A percentile compares a stretch with the other conserved stretches of the same genome.
Conservation (phyloP, 2,888 invertebrate genomes). For the Caenorhabditis virilis region DNA sequence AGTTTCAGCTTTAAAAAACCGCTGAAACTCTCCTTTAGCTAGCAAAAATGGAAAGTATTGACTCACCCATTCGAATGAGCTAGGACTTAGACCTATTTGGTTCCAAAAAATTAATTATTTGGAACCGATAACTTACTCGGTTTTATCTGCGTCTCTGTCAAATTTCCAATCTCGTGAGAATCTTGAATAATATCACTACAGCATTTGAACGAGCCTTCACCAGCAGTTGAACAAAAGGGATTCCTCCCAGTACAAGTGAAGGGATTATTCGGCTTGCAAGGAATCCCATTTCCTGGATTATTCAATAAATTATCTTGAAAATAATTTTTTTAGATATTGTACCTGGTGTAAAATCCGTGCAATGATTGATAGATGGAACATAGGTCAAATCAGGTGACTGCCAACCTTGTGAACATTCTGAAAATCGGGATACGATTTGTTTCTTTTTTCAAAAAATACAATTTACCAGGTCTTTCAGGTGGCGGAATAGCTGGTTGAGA, state of each 20-base stretch:
- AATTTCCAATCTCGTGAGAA: slow-evolving; percentile 40
- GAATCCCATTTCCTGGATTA: slow-evolving; percentile 41
- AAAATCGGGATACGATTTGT: slow-evolving; percentile 3
- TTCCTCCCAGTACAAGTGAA: slow-evolving; percentile 59
- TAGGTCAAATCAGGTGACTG: slow-evolving; percentile 56
- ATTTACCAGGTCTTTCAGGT: slow-evolving; percentile 48
- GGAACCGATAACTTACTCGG: slow-evolving; percentile 44
- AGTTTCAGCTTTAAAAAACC: no score
- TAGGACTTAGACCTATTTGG: no score
- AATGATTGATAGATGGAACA: slow-evolving; percentile 51
- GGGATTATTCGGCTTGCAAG: slow-evolving; percentile 49
- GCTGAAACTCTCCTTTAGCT: no score
- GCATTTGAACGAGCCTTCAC: slow-evolving; percentile 47
- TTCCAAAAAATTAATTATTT: no score
- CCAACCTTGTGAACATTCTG: slow-evolving; percentile 55
- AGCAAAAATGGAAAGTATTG: no score
- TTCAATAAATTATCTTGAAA: not conserved
- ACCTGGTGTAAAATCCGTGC: slow-evolving; percentile 49
- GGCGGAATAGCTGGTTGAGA: slow-evolving; percentile 47
- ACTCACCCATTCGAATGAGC: no score
- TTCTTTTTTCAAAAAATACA: not conserved
- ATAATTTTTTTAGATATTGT: not conserved
- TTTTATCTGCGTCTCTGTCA: slow-evolving; percentile 49
- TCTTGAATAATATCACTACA: slow-evolving; percentile 59
- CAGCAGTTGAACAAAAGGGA: slow-evolving; percentile 52